Base-by-base conservation (phyloP, 2,113 vertebrate species). In the Hemichromis elongatus region DNA sequence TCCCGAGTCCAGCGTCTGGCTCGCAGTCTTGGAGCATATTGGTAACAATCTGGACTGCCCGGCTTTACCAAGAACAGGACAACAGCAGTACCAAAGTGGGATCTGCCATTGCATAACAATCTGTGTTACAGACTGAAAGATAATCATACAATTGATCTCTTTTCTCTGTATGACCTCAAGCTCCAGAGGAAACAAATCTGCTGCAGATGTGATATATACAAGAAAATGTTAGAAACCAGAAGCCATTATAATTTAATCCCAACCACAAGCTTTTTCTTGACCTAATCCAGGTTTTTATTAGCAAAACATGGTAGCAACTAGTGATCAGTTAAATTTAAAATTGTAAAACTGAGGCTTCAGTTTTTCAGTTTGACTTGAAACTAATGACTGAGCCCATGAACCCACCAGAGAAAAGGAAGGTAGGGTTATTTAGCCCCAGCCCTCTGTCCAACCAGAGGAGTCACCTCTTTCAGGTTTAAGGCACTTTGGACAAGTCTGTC, bases 71-170 rank as follows among this genome's bases (percentile, higher is more conserved):
- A 19, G 19, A 75, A 12, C 55, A 59, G 42, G 8, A 42, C 2
- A 9, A 54, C 35, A 37, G 70, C 35, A 18, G 57, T 9, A 79
- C 30, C 59, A 30, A 42, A 6, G 52, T 8, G 82, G 28, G 56
- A 83, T 80, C 57, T 79, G 42, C 7, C 35, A 8, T 83, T 86
- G 61, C 33, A 9, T 63, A 84, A 86, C 70, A 40, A 73, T 77
- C 81, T 88, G 80, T 30, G 19, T 79, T 59, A 26, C 21, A 73
- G 79, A 89, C 26, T 85, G 16, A 75, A 73, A 56, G 78, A 86
- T 54, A 12, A 83, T 79, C 47, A 50, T 28, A 35, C 52, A 79
- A n/a, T 33, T 53, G 37, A 35, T 70, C 13, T 68, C 3, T 85
- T 85, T 55, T 80, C 11, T 81, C 45, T 30, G 13, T 16, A 6